Evolutionary conservation across 2,888 invertebrate genomes (phyloP), one percentile per base, ranked within the genome.

Genomic region (Pandemis heparana): DNA sequence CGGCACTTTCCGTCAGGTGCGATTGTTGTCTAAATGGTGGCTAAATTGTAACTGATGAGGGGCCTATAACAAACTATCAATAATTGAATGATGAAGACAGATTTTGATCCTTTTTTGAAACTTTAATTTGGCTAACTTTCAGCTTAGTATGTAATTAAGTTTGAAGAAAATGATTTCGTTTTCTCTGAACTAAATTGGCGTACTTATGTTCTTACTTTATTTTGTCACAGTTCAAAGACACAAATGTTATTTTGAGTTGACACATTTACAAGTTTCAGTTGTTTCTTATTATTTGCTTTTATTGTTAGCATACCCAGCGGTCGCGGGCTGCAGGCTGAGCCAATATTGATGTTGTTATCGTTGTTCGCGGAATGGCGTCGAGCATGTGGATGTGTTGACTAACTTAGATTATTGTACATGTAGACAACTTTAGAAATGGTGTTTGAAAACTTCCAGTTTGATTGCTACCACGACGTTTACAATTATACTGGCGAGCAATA

Each of bases 311-410:
- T 59, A 32, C 43, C 12, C 5, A 8, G 9, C 16, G 16, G 18
- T 53, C 53, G 18, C 9, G 0, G 62, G 43, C 18, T 16, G 59
- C 46, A 5, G 23, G 48, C 43, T 53, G 62, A 43, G 14, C 23
- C 48, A 12, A 23, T 38, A 23, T 74, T 65, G 70, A 70, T 74
- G 71, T 79, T 59, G 77, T 79, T 18, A 5, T 23, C 75, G 69
- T 68, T 70, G 76, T 78, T 74, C 78, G 72, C 12, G 48, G 61
- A 63, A 43, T 61, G 59, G 76, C 70, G 60, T 72, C 68, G 62
- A 74, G 84, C 85, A 84, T 85, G 86, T 83, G 80, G 77, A 85
- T 87, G 85, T 86, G 85, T 84, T 81, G 67, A 81, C 83, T 83
- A 79, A 82, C 74, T 72, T 63, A 61, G 56, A 60, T 59, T 48